phyloP scores from a whole-genome alignment of 2,113 vertebrate genomes.

The Podarcis muralis region DNA sequence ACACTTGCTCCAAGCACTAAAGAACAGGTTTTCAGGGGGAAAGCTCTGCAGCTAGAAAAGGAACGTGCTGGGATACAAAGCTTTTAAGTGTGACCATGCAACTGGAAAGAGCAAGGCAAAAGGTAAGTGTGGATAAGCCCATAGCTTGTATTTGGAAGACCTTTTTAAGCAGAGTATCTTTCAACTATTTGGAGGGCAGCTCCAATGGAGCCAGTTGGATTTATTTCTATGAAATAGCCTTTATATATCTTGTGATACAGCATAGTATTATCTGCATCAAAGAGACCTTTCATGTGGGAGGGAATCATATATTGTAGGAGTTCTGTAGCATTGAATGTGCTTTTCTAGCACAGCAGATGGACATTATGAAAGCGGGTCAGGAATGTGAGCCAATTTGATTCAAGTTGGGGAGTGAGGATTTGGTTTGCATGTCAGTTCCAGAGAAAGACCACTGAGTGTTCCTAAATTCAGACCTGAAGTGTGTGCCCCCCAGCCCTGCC shows the following conservation, averaged over 20 bases:
- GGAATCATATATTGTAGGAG: constrained; percentile 59
- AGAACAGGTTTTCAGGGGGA: no score
- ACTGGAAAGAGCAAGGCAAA: no score
- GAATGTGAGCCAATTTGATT: neutral
- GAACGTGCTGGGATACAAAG: no score
- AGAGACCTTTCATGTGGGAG: constrained; percentile 60
- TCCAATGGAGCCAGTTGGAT: constrained; percentile 72
- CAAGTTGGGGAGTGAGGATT: neutral
- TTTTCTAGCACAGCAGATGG: neutral
- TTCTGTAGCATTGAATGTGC: constrained; percentile 41
- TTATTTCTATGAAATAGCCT: constrained; percentile 68
- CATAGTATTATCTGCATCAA: constrained; percentile 46
- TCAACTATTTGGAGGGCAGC: constrained; percentile 69
- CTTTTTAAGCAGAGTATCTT: constrained; percentile 61
- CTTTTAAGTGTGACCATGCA: no score
- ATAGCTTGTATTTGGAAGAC: constrained; percentile 31
- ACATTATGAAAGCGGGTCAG: neutral
- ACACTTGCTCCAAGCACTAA: no score
- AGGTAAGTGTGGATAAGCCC: no score
- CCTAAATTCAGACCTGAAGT: neutral
- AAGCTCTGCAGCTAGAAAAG: no score
- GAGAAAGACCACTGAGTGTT: neutral
- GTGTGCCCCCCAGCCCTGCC: neutral
- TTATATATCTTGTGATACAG: constrained; percentile 61
- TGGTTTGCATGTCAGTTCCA: neutral